A percentile compares a stretch with the other conserved stretches of the same genome.
These are phyloP conservation scores for Bombus ignitus DNA, from an alignment of 1,140 invertebrate species.

Conservation along the genomic window DNA sequence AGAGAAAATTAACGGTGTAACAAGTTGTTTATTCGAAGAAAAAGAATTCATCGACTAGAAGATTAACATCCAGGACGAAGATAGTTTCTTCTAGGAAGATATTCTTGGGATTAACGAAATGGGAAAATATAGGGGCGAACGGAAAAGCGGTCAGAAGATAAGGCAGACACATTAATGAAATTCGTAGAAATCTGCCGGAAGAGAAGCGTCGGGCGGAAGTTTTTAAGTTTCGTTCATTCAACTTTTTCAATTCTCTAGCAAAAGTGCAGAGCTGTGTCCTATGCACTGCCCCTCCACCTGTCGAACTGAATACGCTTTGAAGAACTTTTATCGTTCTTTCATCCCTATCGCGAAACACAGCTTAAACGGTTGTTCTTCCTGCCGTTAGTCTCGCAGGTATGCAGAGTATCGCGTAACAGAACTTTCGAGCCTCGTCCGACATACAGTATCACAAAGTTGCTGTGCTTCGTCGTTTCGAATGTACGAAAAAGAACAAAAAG, in stretches of 20 bases:
- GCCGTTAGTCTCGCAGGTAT: neutral
- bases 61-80: no score
- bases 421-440: neutral
- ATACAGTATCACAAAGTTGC: neutral
- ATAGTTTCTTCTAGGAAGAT: no score
- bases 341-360: neutral
- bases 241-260: constrained; percentile 51
- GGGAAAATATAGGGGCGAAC: neutral
- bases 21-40: no score
- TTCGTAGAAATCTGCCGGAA: constrained; percentile 5
- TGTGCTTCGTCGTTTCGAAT: neutral
- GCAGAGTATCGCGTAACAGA: neutral
- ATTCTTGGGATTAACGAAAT: neutral
- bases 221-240: constrained; percentile 40
- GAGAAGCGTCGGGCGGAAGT: neutral
- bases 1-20: no score
- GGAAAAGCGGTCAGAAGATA: no score
- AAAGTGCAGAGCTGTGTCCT: constrained; percentile 39
- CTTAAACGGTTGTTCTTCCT: constrained; percentile 8
- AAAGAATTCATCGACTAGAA: no score
- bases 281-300: constrained; percentile 4
- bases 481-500: neutral
- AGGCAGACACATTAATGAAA: constrained; percentile 25
- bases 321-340: constrained; percentile 34
- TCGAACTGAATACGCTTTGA: constrained; percentile 12